Evolutionary conservation across 2,113 vertebrate genomes (phyloP).

Genomic region (Halichoeres trimaculatus): DNA sequence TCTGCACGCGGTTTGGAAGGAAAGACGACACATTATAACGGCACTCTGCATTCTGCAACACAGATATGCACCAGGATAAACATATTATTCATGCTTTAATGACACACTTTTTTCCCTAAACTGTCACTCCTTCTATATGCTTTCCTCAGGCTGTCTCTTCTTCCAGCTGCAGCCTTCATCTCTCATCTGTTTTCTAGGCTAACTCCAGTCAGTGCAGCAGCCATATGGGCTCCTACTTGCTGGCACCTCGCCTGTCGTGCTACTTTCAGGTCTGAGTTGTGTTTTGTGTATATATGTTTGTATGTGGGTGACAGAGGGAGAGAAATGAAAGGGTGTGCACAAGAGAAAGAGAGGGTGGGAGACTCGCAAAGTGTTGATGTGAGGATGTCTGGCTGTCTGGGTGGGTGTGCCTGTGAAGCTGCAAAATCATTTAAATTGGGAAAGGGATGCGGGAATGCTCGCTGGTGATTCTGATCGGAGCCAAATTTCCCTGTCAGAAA

Average conservation of each 20-base stretch:
- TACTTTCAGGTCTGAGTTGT: constrained; percentile 25
- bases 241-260: constrained; percentile 14
- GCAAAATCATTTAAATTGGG: constrained; percentile 75
- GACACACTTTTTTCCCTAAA: constrained; percentile 23
- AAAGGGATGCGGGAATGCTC: constrained; percentile 66
- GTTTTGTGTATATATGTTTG: constrained; percentile 33
- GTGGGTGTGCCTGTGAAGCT: constrained; percentile 63
- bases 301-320: constrained; percentile 11
- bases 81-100: constrained; percentile 37
- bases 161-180: constrained; percentile 12
- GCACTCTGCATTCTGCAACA: constrained; percentile 15
- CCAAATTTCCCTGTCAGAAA: constrained; percentile 71
- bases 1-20: not conserved
- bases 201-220: constrained; percentile 31
- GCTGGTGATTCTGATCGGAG: constrained; percentile 70
- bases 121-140: constrained; percentile 16
- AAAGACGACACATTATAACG: constrained; percentile 26
- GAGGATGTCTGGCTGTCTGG: constrained; percentile 46
- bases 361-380: constrained; percentile 39
- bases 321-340: constrained; percentile 20
- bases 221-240: constrained; percentile 26
- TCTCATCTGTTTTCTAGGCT: constrained; percentile 28
- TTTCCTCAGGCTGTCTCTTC: constrained; percentile 23
- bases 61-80: constrained; percentile 8
- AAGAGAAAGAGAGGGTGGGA: constrained; percentile 35